Percentiles rank a stretch among this genome's conserved stretches.
phyloP scores from a whole-genome alignment of 2,113 vertebrate genomes.

The Rhinoderma darwinii region DNA sequence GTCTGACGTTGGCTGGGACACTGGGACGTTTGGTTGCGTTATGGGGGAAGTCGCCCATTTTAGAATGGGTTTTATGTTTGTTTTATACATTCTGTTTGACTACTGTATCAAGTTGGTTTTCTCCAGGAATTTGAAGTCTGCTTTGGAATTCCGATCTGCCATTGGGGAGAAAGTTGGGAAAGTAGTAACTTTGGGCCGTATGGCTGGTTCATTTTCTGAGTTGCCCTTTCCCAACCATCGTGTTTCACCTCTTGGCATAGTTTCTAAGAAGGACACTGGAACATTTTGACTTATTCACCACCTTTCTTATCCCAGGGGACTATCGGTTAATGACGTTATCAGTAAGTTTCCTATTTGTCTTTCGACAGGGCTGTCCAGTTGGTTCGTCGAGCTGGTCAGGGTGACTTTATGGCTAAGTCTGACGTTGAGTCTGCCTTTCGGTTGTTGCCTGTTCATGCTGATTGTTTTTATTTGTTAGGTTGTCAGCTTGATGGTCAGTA shows the following conservation, averaged over 20 bases:
- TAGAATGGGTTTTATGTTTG: no score
- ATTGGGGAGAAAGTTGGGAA: constrained; percentile 61
- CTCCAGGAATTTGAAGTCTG: no score
- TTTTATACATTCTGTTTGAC: no score
- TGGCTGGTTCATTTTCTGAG: no score
- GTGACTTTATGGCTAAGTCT: background rate
- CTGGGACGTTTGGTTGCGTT: no score
- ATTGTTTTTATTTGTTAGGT: background rate
- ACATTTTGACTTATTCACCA: constrained; percentile 8
- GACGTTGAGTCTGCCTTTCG: background rate
- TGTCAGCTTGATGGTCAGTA: background rate
- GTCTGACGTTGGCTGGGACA: no score
- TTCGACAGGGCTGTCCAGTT: background rate
- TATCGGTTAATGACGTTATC: constrained; percentile 13
- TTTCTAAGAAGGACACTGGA: background rate
- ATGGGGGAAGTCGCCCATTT: no score
- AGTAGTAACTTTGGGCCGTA: constrained; percentile 62
- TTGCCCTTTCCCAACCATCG: background rate
- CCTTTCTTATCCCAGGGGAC: background rate
- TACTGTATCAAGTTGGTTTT: no score
- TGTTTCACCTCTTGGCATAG: background rate
- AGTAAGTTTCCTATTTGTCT: background rate
- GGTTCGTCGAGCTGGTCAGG: background rate
- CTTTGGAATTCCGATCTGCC: no score
- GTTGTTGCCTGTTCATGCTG: background rate